Evolutionary conservation across 37 sponge, comb jelly and placozoan genomes (phyloP).

Genomic region (Theonella swinhoei): DNA sequence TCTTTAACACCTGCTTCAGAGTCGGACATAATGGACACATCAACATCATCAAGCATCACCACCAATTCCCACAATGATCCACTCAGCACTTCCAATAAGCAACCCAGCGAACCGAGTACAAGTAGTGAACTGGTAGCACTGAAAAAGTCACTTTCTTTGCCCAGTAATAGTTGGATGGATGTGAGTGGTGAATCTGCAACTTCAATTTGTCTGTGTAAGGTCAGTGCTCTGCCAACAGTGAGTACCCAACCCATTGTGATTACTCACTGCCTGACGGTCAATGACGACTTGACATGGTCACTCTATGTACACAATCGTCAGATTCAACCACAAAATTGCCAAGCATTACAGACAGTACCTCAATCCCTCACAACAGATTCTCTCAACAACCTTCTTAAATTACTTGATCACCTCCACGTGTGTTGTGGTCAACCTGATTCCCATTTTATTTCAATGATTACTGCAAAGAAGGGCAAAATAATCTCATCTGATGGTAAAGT

Average conservation of each 20-base stretch:
- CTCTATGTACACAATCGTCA: slow-evolving; percentile 1
- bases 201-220: not conserved
- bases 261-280: slow-evolving; percentile 1
- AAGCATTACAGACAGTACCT: not conserved
- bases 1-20: not conserved
- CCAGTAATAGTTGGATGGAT: not conserved
- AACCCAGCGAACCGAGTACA: no score
- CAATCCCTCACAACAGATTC: not conserved
- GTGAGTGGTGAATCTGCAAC: not conserved
- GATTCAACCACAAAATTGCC: not conserved
- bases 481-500: not conserved
- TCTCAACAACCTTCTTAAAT: not conserved
- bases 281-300: not conserved
- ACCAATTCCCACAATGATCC: no score
- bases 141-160: not conserved
- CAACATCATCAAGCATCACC: not conserved
- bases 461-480: slow-evolving; percentile 17
- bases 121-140: not conserved
- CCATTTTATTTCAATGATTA: slow-evolving; percentile 15
- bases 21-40: not conserved
- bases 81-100: no score
- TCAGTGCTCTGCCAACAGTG: not conserved
- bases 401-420: not conserved
- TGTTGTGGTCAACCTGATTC: slow-evolving; percentile 44
- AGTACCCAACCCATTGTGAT: not conserved